Base-by-base conservation (phyloP, 2,888 invertebrate genomes). In the Andrena chrysosceles region DNA sequence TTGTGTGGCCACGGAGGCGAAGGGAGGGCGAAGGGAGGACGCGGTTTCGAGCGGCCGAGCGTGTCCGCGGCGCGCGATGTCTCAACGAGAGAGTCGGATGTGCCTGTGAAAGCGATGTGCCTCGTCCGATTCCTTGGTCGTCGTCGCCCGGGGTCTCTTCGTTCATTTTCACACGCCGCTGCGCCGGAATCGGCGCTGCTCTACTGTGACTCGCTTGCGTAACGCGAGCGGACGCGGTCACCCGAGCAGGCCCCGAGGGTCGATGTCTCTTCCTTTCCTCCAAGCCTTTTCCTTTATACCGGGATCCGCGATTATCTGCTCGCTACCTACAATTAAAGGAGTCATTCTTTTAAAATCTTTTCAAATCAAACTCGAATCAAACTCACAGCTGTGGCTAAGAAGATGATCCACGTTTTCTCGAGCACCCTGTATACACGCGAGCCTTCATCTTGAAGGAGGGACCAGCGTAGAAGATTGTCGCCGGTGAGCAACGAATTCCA, bases 381-480 rank as follows among this genome's bases (percentile, higher is more conserved):
- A 1, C 7, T n/a, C n/a, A 5, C 5, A 1, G n/a, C 20, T 23
- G 7, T 23, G n/a, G 2, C 10, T 20, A 13, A 4, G 13, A 56
- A 23, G 56, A 13, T 3, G 20, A 10, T 26, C 26, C 26, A 10
- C 26, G 33, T 10, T 42, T 63, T 8, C 10, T 42, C 23, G 63
- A 42, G 20, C 63, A 63, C 63, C 35, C 63, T 42, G 16, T 63
- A n/a, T 56, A 16, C n/a, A 33, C 5, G 20, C n/a, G 13, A 29
- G n/a, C 23, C 16, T 26, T 8, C 3, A 10, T 26, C 35, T 52
- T 56, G 7, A 35, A 29, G 33, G 33, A 8, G 63, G 35, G 35
- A 66, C 33, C n/a, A 10, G 54, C 67, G 60, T 52, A 49, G 85
- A 85, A 89, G 91, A 93, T 92, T 93, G 93, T 93, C 93, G 93